Base-by-base conservation (phyloP, 1,140 invertebrate genomes). In the Sogatella furcifera region DNA sequence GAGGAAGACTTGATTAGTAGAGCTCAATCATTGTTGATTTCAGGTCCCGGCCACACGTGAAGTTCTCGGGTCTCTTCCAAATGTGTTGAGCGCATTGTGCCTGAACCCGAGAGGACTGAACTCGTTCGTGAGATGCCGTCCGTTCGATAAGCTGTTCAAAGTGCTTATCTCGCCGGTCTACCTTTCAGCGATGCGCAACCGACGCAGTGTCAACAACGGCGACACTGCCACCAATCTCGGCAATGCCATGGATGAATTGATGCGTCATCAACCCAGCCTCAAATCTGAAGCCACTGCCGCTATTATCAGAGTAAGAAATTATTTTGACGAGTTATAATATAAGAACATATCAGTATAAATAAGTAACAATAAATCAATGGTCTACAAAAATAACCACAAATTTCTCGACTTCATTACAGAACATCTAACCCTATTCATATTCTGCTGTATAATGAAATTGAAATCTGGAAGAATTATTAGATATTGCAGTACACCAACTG, bases 241-340 rank as follows among this genome's bases (percentile, higher is more conserved):
- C 21, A 92, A 88, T 76, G 88, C 91, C 1, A 93, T 95, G 89
- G 92, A 95, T 72, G 92, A 95, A 71, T 69, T 95, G 1, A 93
- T 95, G 86, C 79, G 92, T 60, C 92, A 95, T 72, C 92, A 95
- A 71, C 92, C 92, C 1, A 89, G 85, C 61, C 74, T 95, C 14
- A 83, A 89, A 72, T 76, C 80, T 8, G 84, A 88, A 69, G 90
- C 90, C 6, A 93, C 85, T 1, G 79, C 80, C 38, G 89, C 90
- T 1, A 91, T 94, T 62, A 88, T 94, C 5, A 85, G 89, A 70
- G 80, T 82, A 73, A 31, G 14, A 56, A 5, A 5, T 31, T 31
- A 31, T 31, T 31, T 31, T n/a, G n/a, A n/a, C n/a, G n/a, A n/a
- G n/a, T n/a, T n/a, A 10, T 31, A 31, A 31, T 10, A 31, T 31